phyloP scores from a whole-genome alignment of 2,888 invertebrate genomes.

The Steinernema carpocapsae region DNA sequence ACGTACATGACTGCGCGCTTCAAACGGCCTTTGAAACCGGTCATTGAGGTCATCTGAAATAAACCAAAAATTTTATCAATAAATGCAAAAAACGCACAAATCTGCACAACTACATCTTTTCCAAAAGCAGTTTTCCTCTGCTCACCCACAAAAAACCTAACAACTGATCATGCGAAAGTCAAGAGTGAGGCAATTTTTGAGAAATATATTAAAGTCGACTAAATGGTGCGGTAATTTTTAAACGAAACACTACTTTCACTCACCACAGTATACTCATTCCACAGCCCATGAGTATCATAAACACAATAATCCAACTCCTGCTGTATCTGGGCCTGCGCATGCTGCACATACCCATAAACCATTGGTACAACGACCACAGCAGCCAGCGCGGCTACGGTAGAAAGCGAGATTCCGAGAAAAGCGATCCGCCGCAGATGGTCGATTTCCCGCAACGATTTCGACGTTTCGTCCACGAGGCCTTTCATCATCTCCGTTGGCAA shows the following conservation, averaged over 20 bases:
- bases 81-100: no score
- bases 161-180: no score
- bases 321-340: slow-evolving; percentile 11
- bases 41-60: slow-evolving; percentile 10
- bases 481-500: neutral
- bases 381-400: neutral
- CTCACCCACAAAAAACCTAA: no score
- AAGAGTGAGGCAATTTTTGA: no score
- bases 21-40: slow-evolving; percentile 29
- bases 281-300: neutral
- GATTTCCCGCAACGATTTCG: slow-evolving; percentile 10
- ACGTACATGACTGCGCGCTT: slow-evolving; percentile 10
- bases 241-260: neutral
- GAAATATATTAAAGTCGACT: no score
- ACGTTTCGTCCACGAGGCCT: neutral
- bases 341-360: slow-evolving; percentile 1
- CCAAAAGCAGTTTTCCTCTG: no score
- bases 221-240: no score
- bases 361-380: slow-evolving; percentile 1
- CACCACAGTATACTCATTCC: slow-evolving; percentile 8
- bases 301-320: slow-evolving; percentile 10
- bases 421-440: slow-evolving; percentile 23
- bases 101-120: no score
- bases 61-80: no score
- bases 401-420: neutral